A percentile compares a stretch with the other conserved stretches of the same genome.
These are phyloP conservation scores for Alces alces DNA, from an alignment of 2,113 vertebrate species.

Conservation along the genomic window DNA sequence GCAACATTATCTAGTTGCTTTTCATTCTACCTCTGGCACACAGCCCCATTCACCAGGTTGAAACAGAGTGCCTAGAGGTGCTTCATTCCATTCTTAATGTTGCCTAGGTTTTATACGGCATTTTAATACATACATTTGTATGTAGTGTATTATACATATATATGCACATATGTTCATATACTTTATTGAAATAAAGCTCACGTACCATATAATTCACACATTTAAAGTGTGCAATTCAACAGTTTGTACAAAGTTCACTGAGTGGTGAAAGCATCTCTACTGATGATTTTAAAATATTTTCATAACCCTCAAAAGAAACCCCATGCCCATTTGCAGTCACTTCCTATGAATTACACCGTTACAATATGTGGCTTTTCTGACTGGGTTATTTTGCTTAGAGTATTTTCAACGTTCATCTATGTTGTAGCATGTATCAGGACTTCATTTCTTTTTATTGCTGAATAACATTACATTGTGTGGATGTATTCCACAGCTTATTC, in stretches of 20 bases:
- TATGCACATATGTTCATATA: not conserved
- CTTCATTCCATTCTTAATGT: not conserved
- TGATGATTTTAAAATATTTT: not conserved
- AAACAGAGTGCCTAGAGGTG: not conserved
- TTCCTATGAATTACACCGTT: not conserved
- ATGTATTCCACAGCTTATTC: not conserved
- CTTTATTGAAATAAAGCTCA: not conserved
- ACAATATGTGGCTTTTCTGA: not conserved
- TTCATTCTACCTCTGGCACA: not conserved
- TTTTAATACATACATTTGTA: not conserved
- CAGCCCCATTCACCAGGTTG: not conserved
- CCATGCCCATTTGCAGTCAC: not conserved
- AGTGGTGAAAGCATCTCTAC: not conserved
- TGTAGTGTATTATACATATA: not conserved
- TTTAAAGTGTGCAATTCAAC: not conserved
- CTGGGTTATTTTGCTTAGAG: not conserved
- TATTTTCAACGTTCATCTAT: not conserved
- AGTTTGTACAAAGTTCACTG: not conserved
- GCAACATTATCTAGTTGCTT: not conserved
- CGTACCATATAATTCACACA: not conserved
- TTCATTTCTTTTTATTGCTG: not conserved
- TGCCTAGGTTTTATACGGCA: not conserved
- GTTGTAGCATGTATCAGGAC: not conserved
- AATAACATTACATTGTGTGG: not conserved
- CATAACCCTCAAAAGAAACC: not conserved